Evolutionary conservation across 2,113 vertebrate species (phyloP).

Genomic region (Buteo buteo): DNA sequence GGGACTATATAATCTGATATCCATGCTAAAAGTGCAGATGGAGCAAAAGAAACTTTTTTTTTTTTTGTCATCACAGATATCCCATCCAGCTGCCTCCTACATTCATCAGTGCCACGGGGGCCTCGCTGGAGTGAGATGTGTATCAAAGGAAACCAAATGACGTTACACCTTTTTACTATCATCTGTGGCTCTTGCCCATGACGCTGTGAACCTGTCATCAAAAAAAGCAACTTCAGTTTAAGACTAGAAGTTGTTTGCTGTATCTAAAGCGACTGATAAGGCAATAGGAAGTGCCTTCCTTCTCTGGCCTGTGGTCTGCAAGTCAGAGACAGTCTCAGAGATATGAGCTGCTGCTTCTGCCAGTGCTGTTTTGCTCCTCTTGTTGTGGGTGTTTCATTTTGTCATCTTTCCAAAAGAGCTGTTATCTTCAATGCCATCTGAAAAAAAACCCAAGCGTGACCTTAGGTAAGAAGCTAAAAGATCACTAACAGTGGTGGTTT

Average conservation of each 20-base stretch:
- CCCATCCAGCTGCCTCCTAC: neutral
- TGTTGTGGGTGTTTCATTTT: neutral
- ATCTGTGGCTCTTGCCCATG: neutral
- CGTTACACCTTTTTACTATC: neutral
- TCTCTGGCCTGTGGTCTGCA: neutral
- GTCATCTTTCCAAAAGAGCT: neutral
- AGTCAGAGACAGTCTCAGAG: neutral
- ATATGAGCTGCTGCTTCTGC: neutral
- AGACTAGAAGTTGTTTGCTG: neutral
- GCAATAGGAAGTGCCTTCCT: neutral
- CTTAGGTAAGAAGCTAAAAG: neutral
- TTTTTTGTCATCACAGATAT: neutral
- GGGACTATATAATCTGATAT: neutral
- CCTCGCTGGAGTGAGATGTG: neutral
- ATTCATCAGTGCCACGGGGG: accelerated
- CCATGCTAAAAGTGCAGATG: neutral
- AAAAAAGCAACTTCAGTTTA: neutral
- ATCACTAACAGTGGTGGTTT: neutral
- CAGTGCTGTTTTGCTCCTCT: neutral
- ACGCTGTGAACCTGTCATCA: neutral
- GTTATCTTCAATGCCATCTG: neutral
- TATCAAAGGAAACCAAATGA: neutral
- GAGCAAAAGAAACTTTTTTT: neutral
- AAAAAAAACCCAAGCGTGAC: neutral
- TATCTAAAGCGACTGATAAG: neutral